Base-by-base conservation (phyloP, 2,113 vertebrate genomes). In the Solenodon paradoxus region DNA sequence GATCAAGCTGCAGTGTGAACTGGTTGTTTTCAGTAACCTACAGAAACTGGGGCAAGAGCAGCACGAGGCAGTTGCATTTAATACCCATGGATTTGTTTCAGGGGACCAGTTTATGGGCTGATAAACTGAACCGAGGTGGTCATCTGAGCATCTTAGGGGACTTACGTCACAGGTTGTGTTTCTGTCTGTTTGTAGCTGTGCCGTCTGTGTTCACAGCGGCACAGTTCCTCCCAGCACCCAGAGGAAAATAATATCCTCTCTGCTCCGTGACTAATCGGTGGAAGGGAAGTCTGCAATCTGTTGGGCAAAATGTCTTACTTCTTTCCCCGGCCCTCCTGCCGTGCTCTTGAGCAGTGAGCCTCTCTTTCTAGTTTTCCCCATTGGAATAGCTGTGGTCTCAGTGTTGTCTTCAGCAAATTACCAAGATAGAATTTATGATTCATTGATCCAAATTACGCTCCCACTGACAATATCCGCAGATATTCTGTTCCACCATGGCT, bases 381-480 rank as follows among this genome's bases (percentile, higher is more conserved):
- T 24, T 7, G 7, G 66, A 92, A 90, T 22, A 85, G 68, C 88
- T 59, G 2, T 24, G 85, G 85, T 81, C 91, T 81, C 75, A 26
- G 0, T 89, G 68, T 95, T 90, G 90, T 96, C 77, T 92, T 92
- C 3, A 0, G 88, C 88, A 95, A 95, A 88, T 86, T 38, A 95
- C 69, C 77, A 79, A 95, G 93, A 92, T 83, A 96, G 85, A 96
- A 91, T 95, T 78, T 88, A 84, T 96, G 96, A 98, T 85, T 98
- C 89, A 94, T 90, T 96, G 96, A 95, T 66, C 92, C 95, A 85
- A 88, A 90, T 95, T 92, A 84, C 61, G 64, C 66, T 92, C 68
- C 61, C 88, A 32, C 71, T 88, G 96, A 89, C 79, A 94, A 71
- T 87, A 93, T 68, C 95, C 90, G 74, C 82, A 92, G 92, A 85